Conservation (phyloP, 2,797 vertebrate species). For the Squalus acanthias region DNA sequence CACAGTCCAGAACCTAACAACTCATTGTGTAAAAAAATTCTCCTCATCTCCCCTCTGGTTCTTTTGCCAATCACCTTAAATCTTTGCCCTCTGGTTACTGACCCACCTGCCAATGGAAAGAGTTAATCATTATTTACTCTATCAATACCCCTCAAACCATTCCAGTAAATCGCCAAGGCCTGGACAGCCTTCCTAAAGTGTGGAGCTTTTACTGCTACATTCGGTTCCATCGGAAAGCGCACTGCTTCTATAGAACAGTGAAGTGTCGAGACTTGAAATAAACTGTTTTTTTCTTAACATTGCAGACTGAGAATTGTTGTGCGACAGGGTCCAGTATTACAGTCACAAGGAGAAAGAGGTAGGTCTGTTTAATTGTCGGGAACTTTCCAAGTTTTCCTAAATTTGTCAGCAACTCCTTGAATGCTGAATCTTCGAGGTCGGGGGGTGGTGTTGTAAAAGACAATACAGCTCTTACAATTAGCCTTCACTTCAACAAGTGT, state of each 20-base stretch:
- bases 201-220: not conserved
- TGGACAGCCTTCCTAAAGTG: not conserved
- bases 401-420: not conserved
- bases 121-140: not conserved
- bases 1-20: not conserved
- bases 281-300: not conserved
- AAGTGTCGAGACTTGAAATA: not conserved
- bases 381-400: not conserved
- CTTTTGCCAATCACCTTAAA: not conserved
- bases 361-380: not conserved
- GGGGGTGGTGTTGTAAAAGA: not conserved
- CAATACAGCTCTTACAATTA: not conserved
- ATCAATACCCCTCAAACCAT: not conserved
- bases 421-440: not conserved
- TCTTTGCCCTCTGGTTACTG: not conserved
- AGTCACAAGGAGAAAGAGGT: not conserved
- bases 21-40: not conserved
- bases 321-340: not conserved
- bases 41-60: not conserved
- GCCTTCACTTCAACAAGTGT: not conserved
- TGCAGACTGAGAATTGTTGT: not conserved
- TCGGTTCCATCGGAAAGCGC: not conserved
- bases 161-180: not conserved
- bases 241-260: not conserved
- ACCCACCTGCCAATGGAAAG: not conserved